These are phyloP conservation scores for Ophion ventricosus DNA, from an alignment of 2,888 invertebrate genomes.

Conservation along the genomic window DNA sequence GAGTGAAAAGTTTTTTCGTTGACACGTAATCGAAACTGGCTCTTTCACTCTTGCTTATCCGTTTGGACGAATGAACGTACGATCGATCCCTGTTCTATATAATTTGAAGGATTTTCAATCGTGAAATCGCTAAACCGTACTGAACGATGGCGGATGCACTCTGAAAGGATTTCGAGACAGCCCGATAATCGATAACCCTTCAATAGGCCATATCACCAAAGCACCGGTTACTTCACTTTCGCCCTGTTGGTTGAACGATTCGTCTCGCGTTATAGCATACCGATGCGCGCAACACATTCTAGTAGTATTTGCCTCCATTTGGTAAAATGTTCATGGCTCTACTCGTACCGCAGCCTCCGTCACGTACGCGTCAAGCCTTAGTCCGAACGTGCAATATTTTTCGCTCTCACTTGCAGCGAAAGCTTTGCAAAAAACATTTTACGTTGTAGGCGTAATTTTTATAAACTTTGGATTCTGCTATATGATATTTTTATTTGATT, in stretches of 20 bases:
- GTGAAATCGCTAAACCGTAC: slow-evolving; percentile 44
- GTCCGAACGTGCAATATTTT: background rate
- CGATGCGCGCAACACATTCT: slow-evolving; percentile 20
- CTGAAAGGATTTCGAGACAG: slow-evolving; percentile 56
- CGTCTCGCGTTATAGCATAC: slow-evolving; percentile 32
- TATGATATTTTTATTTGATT: too few relatives aligned
- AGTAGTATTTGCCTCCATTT: slow-evolving; percentile 29
- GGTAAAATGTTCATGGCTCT: background rate
- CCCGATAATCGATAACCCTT: slow-evolving; percentile 59
- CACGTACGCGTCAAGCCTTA: background rate
- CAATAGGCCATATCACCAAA: slow-evolving; percentile 20
- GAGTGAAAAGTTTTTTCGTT: background rate
- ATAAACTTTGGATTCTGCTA: background rate
- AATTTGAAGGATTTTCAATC: slow-evolving; percentile 52
- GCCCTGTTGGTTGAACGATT: slow-evolving; percentile 49
- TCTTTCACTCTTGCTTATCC: slow-evolving; percentile 15
- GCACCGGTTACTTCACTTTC: slow-evolving; percentile 40
- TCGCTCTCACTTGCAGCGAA: background rate
- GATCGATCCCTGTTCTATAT: slow-evolving; percentile 16
- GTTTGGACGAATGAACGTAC: slow-evolving; percentile 12
- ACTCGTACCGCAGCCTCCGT: background rate
- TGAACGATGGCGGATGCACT: slow-evolving; percentile 52
- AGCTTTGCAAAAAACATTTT: background rate
- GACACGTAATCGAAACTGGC: slow-evolving; percentile 1
- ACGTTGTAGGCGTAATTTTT: background rate